Evolutionary conservation across 1,140 invertebrate genomes (phyloP), one percentile per base, ranked within the genome.

Genomic region (Megalopta genalis): DNA sequence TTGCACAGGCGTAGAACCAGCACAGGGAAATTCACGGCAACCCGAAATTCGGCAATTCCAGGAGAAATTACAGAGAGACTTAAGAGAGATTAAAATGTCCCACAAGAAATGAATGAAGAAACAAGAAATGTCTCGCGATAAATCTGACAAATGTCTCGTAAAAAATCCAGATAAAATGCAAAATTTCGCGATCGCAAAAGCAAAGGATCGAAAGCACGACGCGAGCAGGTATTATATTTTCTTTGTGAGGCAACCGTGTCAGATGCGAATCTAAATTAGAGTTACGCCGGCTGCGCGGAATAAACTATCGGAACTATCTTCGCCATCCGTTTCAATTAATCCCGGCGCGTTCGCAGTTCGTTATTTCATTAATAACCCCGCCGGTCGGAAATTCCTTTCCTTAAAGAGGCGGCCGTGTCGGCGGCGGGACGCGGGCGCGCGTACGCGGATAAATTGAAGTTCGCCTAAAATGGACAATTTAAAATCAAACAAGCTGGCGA

Each of bases 271-370:
- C 54, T 57, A 57, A 57, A 57, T 57, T 57, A n/a, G 18, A 57
- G 21, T 9, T n/a, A 9, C n/a, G 6, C 54, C 8, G n/a, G n/a
- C n/a, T n/a, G 8, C n/a, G 49, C 21, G n/a, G 8, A 57, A 57
- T 57, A 57, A 57, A 57, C 54, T n/a, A n/a, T 57, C 54, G n/a
- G n/a, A 57, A 57, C 21, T 57, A 57, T 27, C 46, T 49, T 6
- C 16, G 14, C 1, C 27, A 59, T 1, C 14, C 59, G 23, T 74
- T 66, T 60, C 27, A 80, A 83, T 79, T 77, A 68, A 82, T 83
- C 60, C 37, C 9, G 8, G 14, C 63, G 14, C 63, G 39, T 42
- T 32, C 54, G 16, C 42, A 18, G 57, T 32, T 77, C 16, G 76
- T 71, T 68, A 32, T 37, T 71, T 72, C 59, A 77, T 77, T 72